Base-by-base conservation (phyloP, 2,888 invertebrate species). In the Noctua comes region DNA sequence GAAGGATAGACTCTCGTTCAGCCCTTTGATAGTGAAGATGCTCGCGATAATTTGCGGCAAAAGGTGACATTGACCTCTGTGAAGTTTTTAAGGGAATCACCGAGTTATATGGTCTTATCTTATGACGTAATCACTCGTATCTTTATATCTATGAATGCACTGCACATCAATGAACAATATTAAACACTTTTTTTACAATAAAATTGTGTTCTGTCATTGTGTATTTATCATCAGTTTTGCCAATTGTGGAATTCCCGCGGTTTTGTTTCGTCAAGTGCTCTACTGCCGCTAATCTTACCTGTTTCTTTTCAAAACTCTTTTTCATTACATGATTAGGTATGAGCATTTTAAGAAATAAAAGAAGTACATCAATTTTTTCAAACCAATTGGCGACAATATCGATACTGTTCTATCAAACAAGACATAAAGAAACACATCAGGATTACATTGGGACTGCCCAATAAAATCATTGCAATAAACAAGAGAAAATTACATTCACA, bases 11-110 rank as follows among this genome's bases (percentile, higher is more conserved):
- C 5, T 31, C 62, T 40, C 31, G 3, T 68, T 62, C 16, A 48
- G 1, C 16, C 51, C 21, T 46, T 40, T 16, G 21, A 74, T 57
- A 36, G 43, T 43, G 1, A 36, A 57, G 16, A 51, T 74, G 13
- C 21, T 57, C 16, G 31, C 40, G 36, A 31, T 43, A 27, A 27
- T 36, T 68, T 64, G 6, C 57, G 13, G 31, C 2, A 24, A 59
- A 65, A 77, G 65, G 69, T 71, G 84, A 83, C 70, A 27, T 54
- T 84, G 46, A 51, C 43, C 36, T 59, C 8, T 68, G 21, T 27
- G 1, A 69, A n/a, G 18, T 40, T 13, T 70, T 62, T 62, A 5
- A 10, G 84, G 79, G 79, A 81, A 84, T 83, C 43, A 59, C 84
- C 70, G 65, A 66, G 36, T 27, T 70, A 59, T 36, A 62, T 51